Conservation (phyloP, 2,797 vertebrate genomes). For the Sebastes elongatus region DNA sequence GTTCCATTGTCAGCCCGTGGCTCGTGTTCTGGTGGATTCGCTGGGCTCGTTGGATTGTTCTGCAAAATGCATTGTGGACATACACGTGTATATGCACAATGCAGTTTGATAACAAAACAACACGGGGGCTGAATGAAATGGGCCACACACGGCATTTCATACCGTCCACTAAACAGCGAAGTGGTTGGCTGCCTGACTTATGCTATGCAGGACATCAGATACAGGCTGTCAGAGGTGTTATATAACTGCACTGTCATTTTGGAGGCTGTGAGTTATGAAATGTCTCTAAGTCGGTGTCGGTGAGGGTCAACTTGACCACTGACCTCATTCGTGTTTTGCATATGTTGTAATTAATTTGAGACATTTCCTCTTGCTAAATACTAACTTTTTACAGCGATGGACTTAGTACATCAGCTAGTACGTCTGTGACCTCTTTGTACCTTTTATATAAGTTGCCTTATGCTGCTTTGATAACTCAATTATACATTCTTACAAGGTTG, state of each 20-base stretch:
- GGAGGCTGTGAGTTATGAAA: background rate
- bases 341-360: background rate
- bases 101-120: constrained; percentile 32
- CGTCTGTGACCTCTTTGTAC: background rate
- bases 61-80: constrained; percentile 36
- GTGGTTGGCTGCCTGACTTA: background rate
- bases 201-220: background rate
- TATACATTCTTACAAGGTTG: background rate
- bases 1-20: constrained; percentile 53
- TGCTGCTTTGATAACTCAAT: background rate
- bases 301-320: background rate
- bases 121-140: constrained; percentile 32
- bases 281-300: background rate
- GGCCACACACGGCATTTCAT: constrained; percentile 11
- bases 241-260: background rate
- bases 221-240: background rate
- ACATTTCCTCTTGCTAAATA: background rate
- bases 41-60: constrained; percentile 55
- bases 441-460: background rate
- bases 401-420: background rate
- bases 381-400: background rate
- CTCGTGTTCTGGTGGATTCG: constrained; percentile 69
- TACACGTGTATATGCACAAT: constrained; percentile 1
- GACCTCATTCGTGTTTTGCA: background rate
- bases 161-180: background rate